A percentile compares a stretch with the other conserved stretches of the same genome.
Evolutionary conservation across 2,888 invertebrate genomes (phyloP).

Genomic region (Hipparchia semele): DNA sequence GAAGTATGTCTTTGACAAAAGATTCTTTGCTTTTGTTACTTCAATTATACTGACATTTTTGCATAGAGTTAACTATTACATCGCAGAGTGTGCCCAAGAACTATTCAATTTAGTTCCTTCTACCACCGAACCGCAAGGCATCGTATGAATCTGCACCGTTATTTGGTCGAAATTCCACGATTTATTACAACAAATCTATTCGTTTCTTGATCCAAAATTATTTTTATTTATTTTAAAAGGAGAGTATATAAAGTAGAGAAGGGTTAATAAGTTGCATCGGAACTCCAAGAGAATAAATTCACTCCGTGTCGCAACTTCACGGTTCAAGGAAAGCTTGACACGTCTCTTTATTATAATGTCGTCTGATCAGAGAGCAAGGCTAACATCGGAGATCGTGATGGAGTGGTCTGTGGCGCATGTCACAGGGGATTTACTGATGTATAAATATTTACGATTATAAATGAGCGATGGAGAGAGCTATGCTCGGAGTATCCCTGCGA

Average conservation of each 20-base stretch:
- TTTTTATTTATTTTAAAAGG: neutral
- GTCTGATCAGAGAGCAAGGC: conserved; percentile 29
- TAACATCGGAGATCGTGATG: conserved; percentile 25
- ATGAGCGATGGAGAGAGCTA: too few species aligned
- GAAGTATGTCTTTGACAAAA: neutral
- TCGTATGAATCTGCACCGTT: too few species aligned
- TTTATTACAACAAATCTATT: too few species aligned
- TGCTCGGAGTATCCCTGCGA: too few species aligned
- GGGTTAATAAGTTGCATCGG: conserved; percentile 5
- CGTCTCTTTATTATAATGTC: conserved; percentile 35
- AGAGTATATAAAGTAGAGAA: neutral
- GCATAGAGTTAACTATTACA: neutral
- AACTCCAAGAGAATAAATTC: too few species aligned
- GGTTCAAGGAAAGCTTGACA: conserved; percentile 24
- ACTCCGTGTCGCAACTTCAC: neutral
- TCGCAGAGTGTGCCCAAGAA: too few species aligned
- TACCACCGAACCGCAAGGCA: too few species aligned
- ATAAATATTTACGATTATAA: too few species aligned
- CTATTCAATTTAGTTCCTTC: too few species aligned
- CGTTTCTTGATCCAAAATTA: too few species aligned
- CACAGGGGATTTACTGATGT: neutral
- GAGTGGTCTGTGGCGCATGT: conserved; percentile 18
- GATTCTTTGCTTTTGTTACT: neutral
- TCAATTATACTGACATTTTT: neutral
- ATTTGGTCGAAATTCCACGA: too few species aligned